These are phyloP conservation scores for Halictus ligatus DNA, from an alignment of 2,888 invertebrate species.

Conservation along the genomic window DNA sequence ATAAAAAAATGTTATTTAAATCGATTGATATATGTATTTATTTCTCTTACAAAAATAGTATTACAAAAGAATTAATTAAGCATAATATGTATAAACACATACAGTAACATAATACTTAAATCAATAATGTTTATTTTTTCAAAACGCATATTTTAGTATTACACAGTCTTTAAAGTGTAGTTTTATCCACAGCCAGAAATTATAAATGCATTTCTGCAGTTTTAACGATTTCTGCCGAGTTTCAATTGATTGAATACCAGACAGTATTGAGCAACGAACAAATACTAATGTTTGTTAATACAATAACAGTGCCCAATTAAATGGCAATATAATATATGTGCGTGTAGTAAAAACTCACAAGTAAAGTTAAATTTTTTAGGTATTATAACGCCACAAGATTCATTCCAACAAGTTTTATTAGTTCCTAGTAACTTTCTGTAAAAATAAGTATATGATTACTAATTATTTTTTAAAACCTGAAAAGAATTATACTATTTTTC, in stretches of 20 bases:
- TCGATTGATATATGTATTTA: neutral
- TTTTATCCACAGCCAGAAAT: constrained; percentile 58
- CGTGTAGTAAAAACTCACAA: neutral
- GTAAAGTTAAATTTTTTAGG: neutral
- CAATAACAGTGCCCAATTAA: constrained; percentile 28
- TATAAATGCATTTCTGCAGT: constrained; percentile 35
- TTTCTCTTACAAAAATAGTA: constrained; percentile 10
- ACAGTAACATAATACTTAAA: constrained; percentile 16
- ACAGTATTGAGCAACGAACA: constrained; percentile 63
- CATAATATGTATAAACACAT: neutral
- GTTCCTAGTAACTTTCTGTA: neutral
- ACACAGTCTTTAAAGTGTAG: constrained; percentile 59
- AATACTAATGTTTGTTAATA: constrained; percentile 38
- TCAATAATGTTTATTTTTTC: constrained; percentile 39
- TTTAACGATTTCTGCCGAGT: constrained; percentile 27
- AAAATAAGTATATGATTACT: neutral
- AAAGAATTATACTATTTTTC: neutral
- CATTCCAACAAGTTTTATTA: neutral
- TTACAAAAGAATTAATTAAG: constrained; percentile 26
- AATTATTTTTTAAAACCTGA: neutral
- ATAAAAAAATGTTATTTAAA: constrained; percentile 23
- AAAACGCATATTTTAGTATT: constrained; percentile 46
- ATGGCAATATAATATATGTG: neutral
- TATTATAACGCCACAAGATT: constrained; percentile 4
- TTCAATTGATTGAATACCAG: constrained; percentile 33